Conservation (phyloP, 2,797 vertebrate species). For the Halcyon leucocephala region DNA sequence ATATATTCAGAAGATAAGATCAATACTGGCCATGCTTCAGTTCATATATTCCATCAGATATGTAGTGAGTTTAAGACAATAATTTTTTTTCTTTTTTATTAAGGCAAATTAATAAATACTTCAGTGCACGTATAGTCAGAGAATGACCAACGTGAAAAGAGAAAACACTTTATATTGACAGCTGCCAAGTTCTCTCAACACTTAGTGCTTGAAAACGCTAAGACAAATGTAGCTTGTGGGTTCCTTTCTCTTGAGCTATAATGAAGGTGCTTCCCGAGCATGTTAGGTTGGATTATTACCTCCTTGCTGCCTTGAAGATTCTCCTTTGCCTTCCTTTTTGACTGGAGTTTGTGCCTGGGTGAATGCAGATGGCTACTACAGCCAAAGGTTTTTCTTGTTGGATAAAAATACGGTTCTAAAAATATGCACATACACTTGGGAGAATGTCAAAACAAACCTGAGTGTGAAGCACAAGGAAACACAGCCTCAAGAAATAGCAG, state of each 20-base stretch:
- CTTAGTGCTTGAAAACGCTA: background rate
- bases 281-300: background rate
- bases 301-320: background rate
- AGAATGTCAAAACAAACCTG: background rate
- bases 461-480: background rate
- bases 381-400: background rate
- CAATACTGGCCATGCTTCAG: slow-evolving; percentile 18
- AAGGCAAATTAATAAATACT: background rate
- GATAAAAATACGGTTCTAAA: background rate
- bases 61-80: background rate
- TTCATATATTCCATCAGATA: background rate
- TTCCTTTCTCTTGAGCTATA: background rate
- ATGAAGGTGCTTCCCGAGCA: background rate
- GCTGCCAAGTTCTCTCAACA: background rate
- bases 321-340: background rate
- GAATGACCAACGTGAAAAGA: background rate
- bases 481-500: background rate
- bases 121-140: background rate
- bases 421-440: background rate
- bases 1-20: slow-evolving; percentile 36
- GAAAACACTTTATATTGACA: background rate
- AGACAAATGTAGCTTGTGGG: background rate
- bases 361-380: background rate
- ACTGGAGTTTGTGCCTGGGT: background rate
- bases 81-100: background rate